Percentiles rank a stretch among this genome's conserved stretches.
phyloP scores from a whole-genome alignment of 2,797 vertebrate genomes.

The Halcyon badia region DNA sequence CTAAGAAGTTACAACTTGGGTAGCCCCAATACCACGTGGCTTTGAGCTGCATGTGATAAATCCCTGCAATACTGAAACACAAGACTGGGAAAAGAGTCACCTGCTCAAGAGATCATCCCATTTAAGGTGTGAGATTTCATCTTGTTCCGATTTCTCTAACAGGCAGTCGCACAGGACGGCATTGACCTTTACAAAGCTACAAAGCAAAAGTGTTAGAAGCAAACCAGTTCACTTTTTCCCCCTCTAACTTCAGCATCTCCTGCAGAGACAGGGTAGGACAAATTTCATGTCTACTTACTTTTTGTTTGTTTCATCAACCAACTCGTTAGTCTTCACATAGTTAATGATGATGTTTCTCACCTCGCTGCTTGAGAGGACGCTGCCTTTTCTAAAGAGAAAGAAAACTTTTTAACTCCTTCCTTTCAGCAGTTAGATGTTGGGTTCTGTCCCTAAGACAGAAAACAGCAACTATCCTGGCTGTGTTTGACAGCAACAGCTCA shows the following conservation, averaged over 20 bases:
- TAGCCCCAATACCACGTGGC: not conserved
- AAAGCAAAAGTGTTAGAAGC: not conserved
- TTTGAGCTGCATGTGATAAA: not conserved
- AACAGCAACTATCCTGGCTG: not conserved
- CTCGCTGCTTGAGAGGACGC: slow-evolving; percentile 85
- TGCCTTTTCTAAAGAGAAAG: slow-evolving; percentile 87
- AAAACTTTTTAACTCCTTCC: not conserved
- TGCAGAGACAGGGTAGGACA: not conserved
- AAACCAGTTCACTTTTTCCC: not conserved
- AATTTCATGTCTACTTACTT: slow-evolving; percentile 84
- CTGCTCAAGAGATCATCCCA: slow-evolving; percentile 96
- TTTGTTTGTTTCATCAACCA: slow-evolving; percentile 91
- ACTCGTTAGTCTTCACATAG: slow-evolving; percentile 91
- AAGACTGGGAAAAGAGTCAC: slow-evolving; percentile 69
- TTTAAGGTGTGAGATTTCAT: slow-evolving; percentile 86
- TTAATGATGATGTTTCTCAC: slow-evolving; percentile 88
- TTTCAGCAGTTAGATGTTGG: not conserved
- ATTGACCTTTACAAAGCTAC: slow-evolving; percentile 90
- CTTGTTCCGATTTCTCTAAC: slow-evolving; percentile 91
- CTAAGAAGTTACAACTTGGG: not conserved
- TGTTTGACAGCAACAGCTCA: not conserved
- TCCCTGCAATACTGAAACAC: not conserved
- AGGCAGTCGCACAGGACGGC: slow-evolving; percentile 92
- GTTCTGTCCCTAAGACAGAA: not conserved
- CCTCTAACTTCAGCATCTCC: not conserved